Evolutionary conservation across 2,797 vertebrate species (phyloP), one percentile per base, ranked within the genome.

Genomic region (Phoeniculus purpureus): DNA sequence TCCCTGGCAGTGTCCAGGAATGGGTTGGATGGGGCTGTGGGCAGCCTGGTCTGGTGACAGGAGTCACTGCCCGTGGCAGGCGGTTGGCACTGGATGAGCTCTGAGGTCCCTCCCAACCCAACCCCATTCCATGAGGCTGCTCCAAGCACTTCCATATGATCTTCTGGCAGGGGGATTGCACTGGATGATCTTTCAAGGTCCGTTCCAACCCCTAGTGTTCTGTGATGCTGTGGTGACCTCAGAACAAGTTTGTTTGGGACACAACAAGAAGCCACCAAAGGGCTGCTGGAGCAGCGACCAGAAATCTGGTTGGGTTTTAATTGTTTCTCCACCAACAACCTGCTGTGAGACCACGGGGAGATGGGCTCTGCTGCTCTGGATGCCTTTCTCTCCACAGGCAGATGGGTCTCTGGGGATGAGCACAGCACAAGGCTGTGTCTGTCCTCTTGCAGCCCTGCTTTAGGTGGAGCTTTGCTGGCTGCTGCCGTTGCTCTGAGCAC

Each of bases 81-180:
- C 13, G 43, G 43, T 43, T 43, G 16, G 43, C 13, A 43, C 43
- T 43, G 43, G 43, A 16, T 43, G 16, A 15, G 43, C 43, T 43
- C 43, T 43, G 43, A 43, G 43, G 6, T 43, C 43, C 43, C 43
- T 43, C 16, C 16, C 43, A 43, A 43, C 67, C 19, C 34, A 3
- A 37, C 37, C 2, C 23, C 1, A 7, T 1, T 9, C 6, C 0
- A 0, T 8, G 34, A 47, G n/a, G 34, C 74, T 47, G 55, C 59
- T 61, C 50, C 5, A 0, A 71, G 68, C 8, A 0, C 32, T 34
- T 62, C 22, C 1, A 1, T 9, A 0, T 8, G 18, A 25, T 12
- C 74, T 37, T 37, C 37, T 37, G 37, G 37, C 37, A 37, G 37
- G 37, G 37, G 37, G 37, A 37, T 12, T 37, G 37, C 9, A 37